Base-by-base conservation (phyloP, 2,113 vertebrate genomes). In the Gracilinanus agilis region DNA sequence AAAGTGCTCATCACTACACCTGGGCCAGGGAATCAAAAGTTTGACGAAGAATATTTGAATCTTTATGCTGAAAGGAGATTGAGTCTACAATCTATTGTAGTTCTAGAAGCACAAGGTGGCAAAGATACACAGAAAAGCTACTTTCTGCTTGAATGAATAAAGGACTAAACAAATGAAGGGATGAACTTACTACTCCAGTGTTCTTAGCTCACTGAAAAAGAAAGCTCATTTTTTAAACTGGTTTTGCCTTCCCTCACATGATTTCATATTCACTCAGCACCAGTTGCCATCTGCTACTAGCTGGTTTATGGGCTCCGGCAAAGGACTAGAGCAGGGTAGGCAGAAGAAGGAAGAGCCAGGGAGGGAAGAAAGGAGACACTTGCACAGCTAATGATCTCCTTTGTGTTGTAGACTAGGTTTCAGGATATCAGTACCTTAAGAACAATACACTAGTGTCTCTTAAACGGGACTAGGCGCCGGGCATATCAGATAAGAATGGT, bases 221-320 rank as follows among this genome's bases (percentile, higher is more conserved):
- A 96, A 97, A 96, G 90, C 96, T 97, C 95, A 96, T 95, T 97
- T 97, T 83, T 97, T 94, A 97, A 98, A 96, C 90, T 90, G 91
- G 95, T 95, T 49, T 95, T 98, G 93, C 95, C 96, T 95, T 96
- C 96, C 83, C 23, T 88, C 92, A 92, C 96, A 96, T 3, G 29
- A 91, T 96, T 96, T 93, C 44, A 44, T 93, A 54, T 90, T 91
- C 92, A 44, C 75, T 96, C 94, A 93, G 95, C 92, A 92, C 89
- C 90, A 94, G 96, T 97, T 94, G 93, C 96, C 95, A 96, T 98
- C 97, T 97, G 97, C 95, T 95, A 89, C 94, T 95, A 75, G 90
- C 16, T 83, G 19, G 67, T 83, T 40, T 40, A 40, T 83, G 23
- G n/a, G n/a, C n/a, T 75, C 21, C 34, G 67, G 8, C 94, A 44